phyloP scores from a whole-genome alignment of 2,888 invertebrate genomes.

The Phalera bucephala region DNA sequence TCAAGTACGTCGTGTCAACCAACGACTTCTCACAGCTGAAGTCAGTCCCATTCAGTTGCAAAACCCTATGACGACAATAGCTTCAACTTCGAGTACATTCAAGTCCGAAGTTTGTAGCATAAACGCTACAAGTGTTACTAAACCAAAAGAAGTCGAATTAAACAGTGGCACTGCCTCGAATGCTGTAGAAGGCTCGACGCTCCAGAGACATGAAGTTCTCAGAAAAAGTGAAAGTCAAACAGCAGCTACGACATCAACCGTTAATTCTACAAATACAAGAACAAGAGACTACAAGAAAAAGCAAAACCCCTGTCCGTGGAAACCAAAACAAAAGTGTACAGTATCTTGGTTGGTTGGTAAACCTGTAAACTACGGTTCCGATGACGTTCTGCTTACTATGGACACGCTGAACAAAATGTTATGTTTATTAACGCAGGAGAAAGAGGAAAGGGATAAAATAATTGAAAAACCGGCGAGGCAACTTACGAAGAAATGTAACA shows the following conservation, averaged over 20 bases:
- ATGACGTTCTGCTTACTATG: slow-evolving; percentile 38
- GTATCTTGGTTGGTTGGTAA: slow-evolving; percentile 17
- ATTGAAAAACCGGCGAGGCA: slow-evolving; percentile 3
- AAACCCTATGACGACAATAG: slow-evolving; percentile 1
- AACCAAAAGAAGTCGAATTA: no score
- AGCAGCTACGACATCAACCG: no score
- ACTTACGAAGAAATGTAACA: slow-evolving; percentile 10
- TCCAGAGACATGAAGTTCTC: no score
- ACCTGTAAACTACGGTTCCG: no score
- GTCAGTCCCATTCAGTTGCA: slow-evolving; percentile 53
- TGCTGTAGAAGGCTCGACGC: no score
- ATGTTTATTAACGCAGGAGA: slow-evolving; percentile 26
- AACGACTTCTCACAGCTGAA: slow-evolving; percentile 61
- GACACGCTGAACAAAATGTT: slow-evolving; percentile 68
- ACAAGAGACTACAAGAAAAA: slow-evolving; percentile 2
- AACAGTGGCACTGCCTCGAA: no score
- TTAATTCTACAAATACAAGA: no score
- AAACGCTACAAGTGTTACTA: no score
- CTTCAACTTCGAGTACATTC: neutral
- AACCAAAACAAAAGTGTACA: slow-evolving; percentile 1
- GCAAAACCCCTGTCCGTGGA: slow-evolving; percentile 11
- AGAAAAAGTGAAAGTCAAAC: no score
- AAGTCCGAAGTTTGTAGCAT: no score
- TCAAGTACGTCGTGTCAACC: slow-evolving; percentile 56
- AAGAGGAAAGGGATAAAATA: slow-evolving; percentile 10